phyloP scores from a whole-genome alignment of 2,888 invertebrate genomes.

The Xanthia icteritia region DNA sequence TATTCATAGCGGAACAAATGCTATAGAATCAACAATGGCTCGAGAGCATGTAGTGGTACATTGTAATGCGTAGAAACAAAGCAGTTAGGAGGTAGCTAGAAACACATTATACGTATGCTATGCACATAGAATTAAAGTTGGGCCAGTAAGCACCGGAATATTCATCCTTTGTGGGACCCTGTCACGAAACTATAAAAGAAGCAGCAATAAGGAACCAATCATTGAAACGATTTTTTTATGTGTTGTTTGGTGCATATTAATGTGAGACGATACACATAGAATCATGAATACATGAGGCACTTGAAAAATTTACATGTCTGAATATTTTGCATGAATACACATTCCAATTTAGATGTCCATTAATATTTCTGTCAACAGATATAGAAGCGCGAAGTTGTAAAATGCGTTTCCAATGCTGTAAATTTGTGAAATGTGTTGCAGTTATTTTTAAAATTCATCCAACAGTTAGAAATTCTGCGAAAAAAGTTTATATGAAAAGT shows the following conservation, averaged over 20 bases:
- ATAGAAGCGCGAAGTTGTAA: constrained; percentile 11
- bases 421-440: constrained; percentile 3
- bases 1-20: constrained; percentile 66
- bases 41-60: constrained; percentile 67
- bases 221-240: constrained; percentile 42
- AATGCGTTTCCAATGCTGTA: background rate
- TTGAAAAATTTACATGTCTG: constrained; percentile 38
- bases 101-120: constrained; percentile 77
- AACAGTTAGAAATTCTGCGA: constrained; percentile 3
- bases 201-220: constrained; percentile 63
- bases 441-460: constrained; percentile 27
- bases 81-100: constrained; percentile 73
- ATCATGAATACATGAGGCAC: constrained; percentile 20
- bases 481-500: constrained; percentile 32
- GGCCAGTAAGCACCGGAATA: constrained; percentile 73
- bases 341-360: constrained; percentile 23
- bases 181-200: constrained; percentile 63
- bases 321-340: constrained; percentile 38
- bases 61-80: constrained; percentile 78
- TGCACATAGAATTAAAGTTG: constrained; percentile 78
- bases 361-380: constrained; percentile 37
- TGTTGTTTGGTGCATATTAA: constrained; percentile 44
- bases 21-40: constrained; percentile 68
- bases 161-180: constrained; percentile 73
- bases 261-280: constrained; percentile 26